These are phyloP conservation scores for Ypsolopha scabrella DNA, from an alignment of 2,888 invertebrate genomes.

Conservation along the genomic window DNA sequence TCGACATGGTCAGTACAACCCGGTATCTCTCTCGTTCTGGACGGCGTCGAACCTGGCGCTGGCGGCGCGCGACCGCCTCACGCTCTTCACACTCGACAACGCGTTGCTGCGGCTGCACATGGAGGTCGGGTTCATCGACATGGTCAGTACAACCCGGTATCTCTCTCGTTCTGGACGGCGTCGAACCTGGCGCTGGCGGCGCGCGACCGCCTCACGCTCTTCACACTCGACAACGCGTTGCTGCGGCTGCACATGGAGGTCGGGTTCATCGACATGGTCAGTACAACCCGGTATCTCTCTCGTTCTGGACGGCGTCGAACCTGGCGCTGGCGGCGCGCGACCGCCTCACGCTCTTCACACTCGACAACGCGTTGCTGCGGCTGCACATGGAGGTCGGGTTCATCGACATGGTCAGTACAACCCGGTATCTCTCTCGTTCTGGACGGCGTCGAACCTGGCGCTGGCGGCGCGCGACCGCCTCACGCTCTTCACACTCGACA, in stretches of 20 bases:
- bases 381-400: constrained; percentile 44
- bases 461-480: constrained; percentile 42
- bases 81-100: not conserved
- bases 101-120: not conserved
- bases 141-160: constrained; percentile 32
- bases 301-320: constrained; percentile 61
- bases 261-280: constrained; percentile 26
- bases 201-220: constrained; percentile 45
- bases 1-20: too few relatives aligned
- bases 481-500: constrained; percentile 43
- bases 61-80: constrained; percentile 5
- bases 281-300: constrained; percentile 52
- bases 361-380: constrained; percentile 48
- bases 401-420: constrained; percentile 32
- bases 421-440: constrained; percentile 55
- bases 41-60: not conserved
- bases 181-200: constrained; percentile 47
- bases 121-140: not conserved
- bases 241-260: constrained; percentile 50
- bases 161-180: constrained; percentile 62
- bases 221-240: constrained; percentile 46
- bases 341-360: constrained; percentile 42
- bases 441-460: constrained; percentile 56
- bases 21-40: too few relatives aligned
- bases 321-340: constrained; percentile 43